phyloP scores from a whole-genome alignment of 53 echinoderm and acorn worm genomes.

The Echinarachnius parma region DNA sequence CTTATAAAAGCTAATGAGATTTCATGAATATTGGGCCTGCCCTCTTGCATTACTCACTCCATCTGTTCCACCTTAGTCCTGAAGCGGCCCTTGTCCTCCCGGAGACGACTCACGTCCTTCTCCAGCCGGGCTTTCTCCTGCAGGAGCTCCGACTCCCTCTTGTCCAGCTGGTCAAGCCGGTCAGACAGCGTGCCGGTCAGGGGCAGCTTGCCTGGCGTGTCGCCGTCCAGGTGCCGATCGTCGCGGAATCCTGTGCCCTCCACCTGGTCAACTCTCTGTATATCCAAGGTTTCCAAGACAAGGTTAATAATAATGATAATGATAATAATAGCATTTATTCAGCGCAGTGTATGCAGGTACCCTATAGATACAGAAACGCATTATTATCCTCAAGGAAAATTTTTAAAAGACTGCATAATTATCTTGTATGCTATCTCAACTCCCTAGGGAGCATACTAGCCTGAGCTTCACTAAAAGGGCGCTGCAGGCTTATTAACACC shows the following conservation, averaged over 20 bases:
- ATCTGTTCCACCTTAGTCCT: constrained; percentile 88
- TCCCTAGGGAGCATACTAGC: too few relatives aligned
- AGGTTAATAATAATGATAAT: too few relatives aligned
- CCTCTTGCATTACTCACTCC: constrained; percentile 87
- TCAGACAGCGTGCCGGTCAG: constrained; percentile 73
- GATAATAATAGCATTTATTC: too few relatives aligned
- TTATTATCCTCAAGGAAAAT: too few relatives aligned
- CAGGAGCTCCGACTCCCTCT: constrained; percentile 82
- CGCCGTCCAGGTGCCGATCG: constrained; percentile 25
- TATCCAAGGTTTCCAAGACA: neutral
- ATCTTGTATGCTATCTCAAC: too few relatives aligned
- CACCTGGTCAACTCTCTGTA: constrained; percentile 68
- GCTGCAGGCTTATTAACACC: too few relatives aligned
- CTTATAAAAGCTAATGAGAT: too few relatives aligned
- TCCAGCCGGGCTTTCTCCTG: constrained; percentile 60
- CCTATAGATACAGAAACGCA: too few relatives aligned
- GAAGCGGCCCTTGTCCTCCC: constrained; percentile 87
- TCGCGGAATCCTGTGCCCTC: constrained; percentile 57
- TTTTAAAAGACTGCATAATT: too few relatives aligned
- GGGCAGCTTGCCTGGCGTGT: constrained; percentile 72
- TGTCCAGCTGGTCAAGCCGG: constrained; percentile 87
- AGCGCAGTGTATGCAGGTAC: too few relatives aligned
- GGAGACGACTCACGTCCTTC: constrained; percentile 75
- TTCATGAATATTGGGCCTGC: too few relatives aligned
- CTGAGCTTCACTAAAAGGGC: too few relatives aligned